A percentile compares a stretch with the other conserved stretches of the same genome.
Evolutionary conservation across 2,797 vertebrate genomes (phyloP).

Genomic region (Phrynocephalus vlangalii): DNA sequence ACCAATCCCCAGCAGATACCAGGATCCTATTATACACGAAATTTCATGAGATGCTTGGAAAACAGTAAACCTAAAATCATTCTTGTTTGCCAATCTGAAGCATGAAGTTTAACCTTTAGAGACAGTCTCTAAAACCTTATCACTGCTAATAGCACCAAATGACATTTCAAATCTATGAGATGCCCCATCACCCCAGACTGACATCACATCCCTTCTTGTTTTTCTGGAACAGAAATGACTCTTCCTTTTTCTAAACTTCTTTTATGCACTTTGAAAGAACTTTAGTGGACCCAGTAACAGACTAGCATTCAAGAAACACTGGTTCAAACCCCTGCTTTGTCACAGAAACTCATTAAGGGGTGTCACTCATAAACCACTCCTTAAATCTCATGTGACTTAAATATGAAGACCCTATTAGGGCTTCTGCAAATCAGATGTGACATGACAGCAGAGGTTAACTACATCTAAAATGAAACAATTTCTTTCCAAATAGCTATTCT

Average conservation of each 20-base stretch:
- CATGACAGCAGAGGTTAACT: too few relatives aligned
- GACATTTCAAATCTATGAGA: not conserved
- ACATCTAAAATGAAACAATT: not conserved
- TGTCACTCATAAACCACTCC: too few relatives aligned
- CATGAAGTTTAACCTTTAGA: not conserved
- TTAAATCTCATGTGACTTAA: too few relatives aligned
- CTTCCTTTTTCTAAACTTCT: not conserved
- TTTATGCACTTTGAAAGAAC: not conserved
- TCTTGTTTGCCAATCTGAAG: not conserved
- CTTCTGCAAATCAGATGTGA: too few relatives aligned
- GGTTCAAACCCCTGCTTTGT: too few relatives aligned
- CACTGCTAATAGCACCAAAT: not conserved
- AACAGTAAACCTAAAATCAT: not conserved
- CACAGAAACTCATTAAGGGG: too few relatives aligned
- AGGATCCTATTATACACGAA: too few relatives aligned
- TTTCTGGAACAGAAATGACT: not conserved
- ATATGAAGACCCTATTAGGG: too few relatives aligned
- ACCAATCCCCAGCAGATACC: too few relatives aligned
- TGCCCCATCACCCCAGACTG: not conserved
- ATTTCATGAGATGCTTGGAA: not conserved
- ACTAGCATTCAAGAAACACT: too few relatives aligned
- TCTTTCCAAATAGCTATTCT: not conserved
- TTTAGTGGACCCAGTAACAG: too few relatives aligned
- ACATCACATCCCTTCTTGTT: not conserved
- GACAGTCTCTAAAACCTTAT: not conserved